These are phyloP conservation scores for Erethizon dorsatum DNA, from an alignment of 2,797 vertebrate species.

Conservation along the genomic window DNA sequence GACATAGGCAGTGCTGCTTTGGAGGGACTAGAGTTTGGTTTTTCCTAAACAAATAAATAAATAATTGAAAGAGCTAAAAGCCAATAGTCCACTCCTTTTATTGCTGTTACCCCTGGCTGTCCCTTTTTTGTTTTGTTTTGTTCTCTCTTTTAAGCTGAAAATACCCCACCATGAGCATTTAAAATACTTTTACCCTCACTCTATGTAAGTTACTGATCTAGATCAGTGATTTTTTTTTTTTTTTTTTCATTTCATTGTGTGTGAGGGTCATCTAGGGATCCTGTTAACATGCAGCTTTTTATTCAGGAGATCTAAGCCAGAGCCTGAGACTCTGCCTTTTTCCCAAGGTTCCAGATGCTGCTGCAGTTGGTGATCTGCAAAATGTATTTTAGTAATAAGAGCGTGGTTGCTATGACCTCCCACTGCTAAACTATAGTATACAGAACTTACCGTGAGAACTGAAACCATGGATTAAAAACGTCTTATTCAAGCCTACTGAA, in stretches of 20 bases:
- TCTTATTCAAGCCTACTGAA: conserved; percentile 51
- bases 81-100: conserved; percentile 64
- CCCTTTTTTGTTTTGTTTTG: not conserved
- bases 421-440: conserved; percentile 62
- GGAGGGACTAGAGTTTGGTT: conserved; percentile 40
- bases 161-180: conserved; percentile 64
- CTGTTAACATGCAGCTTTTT: not conserved
- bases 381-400: not conserved
- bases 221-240: not conserved
- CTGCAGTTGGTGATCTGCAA: not conserved
- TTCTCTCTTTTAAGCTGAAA: not conserved
- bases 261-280: not conserved
- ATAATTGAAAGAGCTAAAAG: not conserved
- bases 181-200: conserved; percentile 62
- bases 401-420: not conserved
- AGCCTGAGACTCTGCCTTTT: not conserved
- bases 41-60: conserved; percentile 56
- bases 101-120: conserved; percentile 30
- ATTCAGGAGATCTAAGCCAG: not conserved
- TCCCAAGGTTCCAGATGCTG: not conserved
- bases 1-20: conserved; percentile 58
- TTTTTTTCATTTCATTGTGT: not conserved
- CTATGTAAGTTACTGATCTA: conserved; percentile 38
- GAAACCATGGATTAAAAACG: conserved; percentile 18
- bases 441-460: conserved; percentile 25